Base-by-base conservation (phyloP, 2,888 invertebrate species). In the Helicoverpa assulta region DNA sequence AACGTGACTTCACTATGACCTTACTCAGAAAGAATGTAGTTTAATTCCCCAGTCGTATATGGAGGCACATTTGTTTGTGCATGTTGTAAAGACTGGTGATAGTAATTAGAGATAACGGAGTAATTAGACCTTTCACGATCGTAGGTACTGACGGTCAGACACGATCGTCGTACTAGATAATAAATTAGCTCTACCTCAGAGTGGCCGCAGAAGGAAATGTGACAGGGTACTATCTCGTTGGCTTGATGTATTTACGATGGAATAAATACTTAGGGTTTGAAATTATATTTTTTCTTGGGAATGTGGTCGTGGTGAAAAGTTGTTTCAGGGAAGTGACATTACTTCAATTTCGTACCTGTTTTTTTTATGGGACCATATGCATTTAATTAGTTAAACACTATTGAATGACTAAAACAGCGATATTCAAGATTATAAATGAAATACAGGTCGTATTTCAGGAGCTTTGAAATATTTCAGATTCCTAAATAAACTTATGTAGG, bases 1-100 rank as follows among this genome's bases (percentile, higher is more conserved):
- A 69, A 33, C 40, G 16, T 74, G 72, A 51, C 59, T 16, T 37
- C 21, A 52, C 21, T 29, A 40, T 40, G 58, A 40, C 78, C 78
- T 66, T 67, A 29, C n/a, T 54, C n/a, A n/a, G 47, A 58, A 72
- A 58, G 75, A 73, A 73, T 67, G 78, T 75, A 14, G 58, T 52
- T 58, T 59, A 51, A 37, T 55, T 50, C 8, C n/a, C 53, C 43
- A 16, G 43, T 5, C 43, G 6, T 43, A 43, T 52, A 52, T 37
- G 37, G 37, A 12, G 54, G 58, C 61, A 72, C 57, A 47, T 16
- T 51, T 52, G 67, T 26, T 47, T 43, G 16, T 21, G 51, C 55
- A 50, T 10, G 50, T 43, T 43, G 19, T 19, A 73, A 71, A 52
- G 33, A 72, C 69, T 43, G 33, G 57, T 51, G 77, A 76, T 54